Percentiles rank a stretch among this genome's conserved stretches.
phyloP scores from a whole-genome alignment of 2,888 invertebrate genomes.

The Acrocera orbiculus region DNA sequence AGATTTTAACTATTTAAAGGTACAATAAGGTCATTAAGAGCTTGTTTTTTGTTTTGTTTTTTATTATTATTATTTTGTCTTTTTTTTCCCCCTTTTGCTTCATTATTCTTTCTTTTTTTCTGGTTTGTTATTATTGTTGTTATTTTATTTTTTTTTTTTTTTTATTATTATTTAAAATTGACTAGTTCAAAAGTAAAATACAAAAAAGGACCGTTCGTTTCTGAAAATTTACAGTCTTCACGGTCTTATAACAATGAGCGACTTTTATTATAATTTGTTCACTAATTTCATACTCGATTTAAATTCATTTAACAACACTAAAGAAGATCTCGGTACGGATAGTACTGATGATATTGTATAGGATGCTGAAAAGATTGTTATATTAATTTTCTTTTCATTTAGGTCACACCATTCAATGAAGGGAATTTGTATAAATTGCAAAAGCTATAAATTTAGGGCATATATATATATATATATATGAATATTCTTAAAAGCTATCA shows the following conservation, averaged over 20 bases:
- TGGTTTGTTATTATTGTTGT: background rate
- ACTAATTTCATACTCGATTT: slow-evolving; percentile 12
- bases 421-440: too few relatives aligned
- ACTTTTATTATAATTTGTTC: slow-evolving; percentile 7
- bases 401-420: too few relatives aligned
- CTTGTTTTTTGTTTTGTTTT: too few relatives aligned
- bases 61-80: too few relatives aligned
- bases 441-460: too few relatives aligned
- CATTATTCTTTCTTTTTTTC: background rate
- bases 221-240: slow-evolving; percentile 2
- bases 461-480: too few relatives aligned
- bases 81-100: background rate
- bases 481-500: too few relatives aligned
- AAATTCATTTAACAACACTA: slow-evolving; percentile 11
- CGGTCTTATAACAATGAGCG: slow-evolving; percentile 8
- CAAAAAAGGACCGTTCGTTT: background rate
- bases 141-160: background rate
- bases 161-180: background rate
- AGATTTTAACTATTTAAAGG: too few relatives aligned
- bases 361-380: too few relatives aligned
- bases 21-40: too few relatives aligned
- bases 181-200: slow-evolving; percentile 2
- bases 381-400: too few relatives aligned
- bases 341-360: slow-evolving; percentile 1
- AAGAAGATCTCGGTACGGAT: slow-evolving; percentile 4